Evolutionary conservation across 2,797 vertebrate genomes (phyloP), one percentile per base, ranked within the genome.

Genomic region (Pygocentrus nattereri): DNA sequence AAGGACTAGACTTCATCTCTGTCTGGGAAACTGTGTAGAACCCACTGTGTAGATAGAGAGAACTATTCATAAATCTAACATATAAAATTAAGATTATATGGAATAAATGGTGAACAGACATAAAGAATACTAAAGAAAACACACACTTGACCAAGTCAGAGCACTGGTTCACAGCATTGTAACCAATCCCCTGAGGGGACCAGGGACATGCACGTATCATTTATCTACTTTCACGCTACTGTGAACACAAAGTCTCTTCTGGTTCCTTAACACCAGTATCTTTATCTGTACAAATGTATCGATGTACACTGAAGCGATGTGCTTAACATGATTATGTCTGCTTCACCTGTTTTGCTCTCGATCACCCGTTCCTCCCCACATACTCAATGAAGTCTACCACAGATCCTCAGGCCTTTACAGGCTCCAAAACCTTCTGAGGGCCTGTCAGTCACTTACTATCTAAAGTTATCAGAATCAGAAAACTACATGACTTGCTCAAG

Each of bases 391-490:
- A 73, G 50, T 56, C 19, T 11, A n/a, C 50, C n/a, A 2, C 16
- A 30, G 16, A 31, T 34, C 50, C 19, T 34, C 18, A 34, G 19
- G 49, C 16, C 30, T 27, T 47, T 5, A 15, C 34, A 47, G 27
- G 62, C n/a, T 25, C 68, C 44, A 49, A 16, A 54, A 49, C 25
- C 0, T 23, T 4, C 15, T 31, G 27, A 23, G 12, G 41, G 15
- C n/a, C 68, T 47, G 68, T 19, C 69, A 52, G 44, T 50, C 47
- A 50, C 68, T 50, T 16, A 70, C 67, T n/a, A 62, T 62, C 61
- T 34, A 34, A 19, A 34, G 61, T 25, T 49, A 18, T 44, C 41
- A 18, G 13, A 10, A 25, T 21, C 5, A 69, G 21, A 23, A 44
- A 47, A 27, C 11, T 8, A 4, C 7, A 12, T 27, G n/a, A 69